A percentile compares a stretch with the other conserved stretches of the same genome.
Evolutionary conservation across 2,888 invertebrate genomes (phyloP).

Genomic region (Acleris sparsana): DNA sequence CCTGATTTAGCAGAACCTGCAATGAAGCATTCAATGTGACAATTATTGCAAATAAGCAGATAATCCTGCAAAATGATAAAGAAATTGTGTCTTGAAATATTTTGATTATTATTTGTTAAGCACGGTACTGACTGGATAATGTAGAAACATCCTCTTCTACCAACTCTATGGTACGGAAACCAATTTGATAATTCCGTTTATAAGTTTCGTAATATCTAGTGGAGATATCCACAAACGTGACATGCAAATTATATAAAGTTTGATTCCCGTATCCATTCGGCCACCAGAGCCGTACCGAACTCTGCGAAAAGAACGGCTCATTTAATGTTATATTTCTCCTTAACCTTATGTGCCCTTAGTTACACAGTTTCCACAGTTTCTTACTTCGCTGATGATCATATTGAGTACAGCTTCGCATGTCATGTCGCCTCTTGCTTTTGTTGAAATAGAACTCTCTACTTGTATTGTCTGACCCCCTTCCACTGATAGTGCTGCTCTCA

Average conservation of each 20-base stretch:
- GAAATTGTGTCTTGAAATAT: not conserved
- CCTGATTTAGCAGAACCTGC: constrained; percentile 66
- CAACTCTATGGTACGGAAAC: constrained; percentile 93
- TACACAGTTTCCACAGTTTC: no score
- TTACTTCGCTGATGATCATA: constrained; percentile 65
- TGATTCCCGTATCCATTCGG: constrained; percentile 96
- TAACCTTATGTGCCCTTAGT: not conserved
- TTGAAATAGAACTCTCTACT: constrained; percentile 49
- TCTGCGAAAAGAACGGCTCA: constrained; percentile 51
- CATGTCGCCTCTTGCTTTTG: constrained; percentile 55
- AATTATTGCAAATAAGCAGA: no score
- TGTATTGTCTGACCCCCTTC: constrained; percentile 60
- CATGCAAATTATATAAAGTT: constrained; percentile 87
- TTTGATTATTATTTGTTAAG: not conserved
- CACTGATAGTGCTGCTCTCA: constrained; percentile 57
- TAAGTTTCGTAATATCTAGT: constrained; percentile 55
- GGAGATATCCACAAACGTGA: constrained; percentile 67
- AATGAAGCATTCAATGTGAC: not conserved
- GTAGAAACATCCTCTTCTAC: constrained; percentile 86
- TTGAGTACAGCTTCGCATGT: constrained; percentile 57
- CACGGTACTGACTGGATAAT: constrained; percentile 49
- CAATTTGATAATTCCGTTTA: constrained; percentile 86
- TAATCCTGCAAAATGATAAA: not conserved
- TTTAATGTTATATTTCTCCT: not conserved
- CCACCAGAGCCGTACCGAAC: constrained; percentile 90